Percentiles rank a stretch among this genome's conserved stretches.
Evolutionary conservation across 2,888 invertebrate genomes (phyloP).

Genomic region (Nowickia ferox): DNA sequence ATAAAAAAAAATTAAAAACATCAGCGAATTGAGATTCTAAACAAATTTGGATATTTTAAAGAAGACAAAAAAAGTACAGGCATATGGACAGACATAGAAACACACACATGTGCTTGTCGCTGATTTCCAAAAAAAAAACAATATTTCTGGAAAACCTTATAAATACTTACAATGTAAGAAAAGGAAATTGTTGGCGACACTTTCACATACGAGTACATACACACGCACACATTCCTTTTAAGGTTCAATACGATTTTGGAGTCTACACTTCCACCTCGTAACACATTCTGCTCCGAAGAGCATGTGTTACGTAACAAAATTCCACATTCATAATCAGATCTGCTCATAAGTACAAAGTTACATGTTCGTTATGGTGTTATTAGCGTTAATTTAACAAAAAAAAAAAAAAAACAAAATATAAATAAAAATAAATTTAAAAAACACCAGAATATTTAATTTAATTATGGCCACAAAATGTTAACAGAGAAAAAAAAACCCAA

Average conservation of each 20-base stretch:
- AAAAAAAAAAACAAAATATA: background rate
- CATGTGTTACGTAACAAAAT: conserved; percentile 29
- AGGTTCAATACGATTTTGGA: conserved; percentile 7
- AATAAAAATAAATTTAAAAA: background rate
- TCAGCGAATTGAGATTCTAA: conserved; percentile 34
- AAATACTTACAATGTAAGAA: conserved; percentile 13
- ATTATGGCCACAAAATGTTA: background rate
- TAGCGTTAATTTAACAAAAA: conserved; percentile 36
- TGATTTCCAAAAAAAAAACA: background rate
- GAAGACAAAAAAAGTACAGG: background rate
- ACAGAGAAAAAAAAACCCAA: background rate
- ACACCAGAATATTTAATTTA: conserved; percentile 37
- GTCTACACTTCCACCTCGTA: conserved; percentile 1
- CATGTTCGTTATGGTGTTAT: conserved; percentile 38
- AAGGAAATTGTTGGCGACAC: conserved; percentile 70
- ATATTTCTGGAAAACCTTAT: background rate
- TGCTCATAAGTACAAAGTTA: conserved; percentile 13
- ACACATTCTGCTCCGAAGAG: too few species aligned
- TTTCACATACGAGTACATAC: background rate
- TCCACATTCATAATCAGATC: conserved; percentile 51
- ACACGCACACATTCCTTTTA: background rate
- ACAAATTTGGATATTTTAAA: conserved; percentile 22
- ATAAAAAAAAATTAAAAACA: conserved; percentile 21
- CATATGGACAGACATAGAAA: background rate
- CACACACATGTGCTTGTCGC: background rate